phyloP scores from a whole-genome alignment of 2,888 invertebrate species.

The Deroplatys truncata region DNA sequence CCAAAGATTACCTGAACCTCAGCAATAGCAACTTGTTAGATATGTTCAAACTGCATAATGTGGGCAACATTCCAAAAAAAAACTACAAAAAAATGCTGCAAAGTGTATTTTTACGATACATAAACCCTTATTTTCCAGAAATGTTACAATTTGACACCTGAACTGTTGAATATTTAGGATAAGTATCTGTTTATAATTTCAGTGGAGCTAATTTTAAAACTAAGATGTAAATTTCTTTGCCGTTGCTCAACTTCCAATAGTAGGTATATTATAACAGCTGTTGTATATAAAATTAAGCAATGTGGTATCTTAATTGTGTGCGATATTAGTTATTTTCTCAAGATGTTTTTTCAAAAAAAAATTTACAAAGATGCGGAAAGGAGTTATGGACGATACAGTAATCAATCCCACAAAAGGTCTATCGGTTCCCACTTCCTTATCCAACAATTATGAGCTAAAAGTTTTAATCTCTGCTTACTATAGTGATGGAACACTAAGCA shows the following conservation, averaged over 20 bases:
- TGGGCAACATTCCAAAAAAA: not conserved
- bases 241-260: constrained; percentile 15
- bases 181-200: not conserved
- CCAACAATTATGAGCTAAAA: not conserved
- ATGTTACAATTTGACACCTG: not conserved
- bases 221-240: not conserved
- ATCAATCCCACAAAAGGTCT: constrained; percentile 3
- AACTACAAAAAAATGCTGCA: not conserved
- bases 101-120: not conserved
- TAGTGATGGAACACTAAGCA: not conserved
- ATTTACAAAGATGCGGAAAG: constrained; percentile 22
- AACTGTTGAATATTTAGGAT: not conserved
- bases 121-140: not conserved
- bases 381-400: constrained; percentile 26
- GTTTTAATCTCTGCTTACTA: not conserved
- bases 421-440: not conserved
- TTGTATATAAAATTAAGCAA: constrained; percentile 5
- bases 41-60: not conserved
- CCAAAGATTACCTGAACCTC: not conserved
- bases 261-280: not conserved
- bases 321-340: constrained; percentile 5
- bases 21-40: not conserved
- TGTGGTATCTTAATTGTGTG: constrained; percentile 9
- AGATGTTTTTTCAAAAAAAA: not conserved
- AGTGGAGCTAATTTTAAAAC: not conserved